Evolutionary conservation across 2,797 vertebrate species (phyloP).

Genomic region (Coregonus suidteri): DNA sequence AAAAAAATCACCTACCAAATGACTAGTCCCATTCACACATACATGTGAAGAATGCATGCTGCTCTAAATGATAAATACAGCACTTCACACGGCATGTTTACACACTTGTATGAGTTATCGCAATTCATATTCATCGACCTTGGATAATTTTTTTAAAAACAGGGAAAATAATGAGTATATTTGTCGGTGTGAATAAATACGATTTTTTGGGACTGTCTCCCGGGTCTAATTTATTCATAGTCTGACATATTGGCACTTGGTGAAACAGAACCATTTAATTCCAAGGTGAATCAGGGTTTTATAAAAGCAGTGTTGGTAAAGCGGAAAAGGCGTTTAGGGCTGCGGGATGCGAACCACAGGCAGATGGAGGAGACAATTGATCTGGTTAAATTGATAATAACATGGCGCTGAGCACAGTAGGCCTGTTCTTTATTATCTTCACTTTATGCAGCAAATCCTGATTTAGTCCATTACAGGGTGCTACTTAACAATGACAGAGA

Average conservation of each 20-base stretch:
- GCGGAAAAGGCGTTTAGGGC: constrained; percentile 8
- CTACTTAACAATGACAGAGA: neutral
- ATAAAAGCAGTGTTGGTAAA: constrained; percentile 28
- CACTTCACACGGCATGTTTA: neutral
- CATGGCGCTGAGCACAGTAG: constrained; percentile 1
- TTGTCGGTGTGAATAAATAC: neutral
- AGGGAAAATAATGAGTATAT: neutral
- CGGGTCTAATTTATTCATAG: constrained; percentile 38
- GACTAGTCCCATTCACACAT: neutral
- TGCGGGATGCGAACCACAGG: constrained; percentile 3
- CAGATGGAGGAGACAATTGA: constrained; percentile 29
- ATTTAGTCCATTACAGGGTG: constrained; percentile 30
- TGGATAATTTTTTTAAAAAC: neutral
- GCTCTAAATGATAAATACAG: constrained; percentile 14
- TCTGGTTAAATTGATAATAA: constrained; percentile 39
- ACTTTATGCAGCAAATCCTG: constrained; percentile 21
- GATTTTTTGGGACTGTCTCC: neutral
- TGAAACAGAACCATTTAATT: constrained; percentile 44
- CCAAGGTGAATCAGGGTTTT: constrained; percentile 28
- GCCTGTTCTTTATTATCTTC: constrained; percentile 16
- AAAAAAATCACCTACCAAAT: neutral
- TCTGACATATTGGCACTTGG: constrained; percentile 33
- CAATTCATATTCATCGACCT: neutral
- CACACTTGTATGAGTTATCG: neutral
- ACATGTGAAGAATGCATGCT: neutral